Evolutionary conservation across 2,888 invertebrate species (phyloP).

Genomic region (Chymomyza fuscimana): DNA sequence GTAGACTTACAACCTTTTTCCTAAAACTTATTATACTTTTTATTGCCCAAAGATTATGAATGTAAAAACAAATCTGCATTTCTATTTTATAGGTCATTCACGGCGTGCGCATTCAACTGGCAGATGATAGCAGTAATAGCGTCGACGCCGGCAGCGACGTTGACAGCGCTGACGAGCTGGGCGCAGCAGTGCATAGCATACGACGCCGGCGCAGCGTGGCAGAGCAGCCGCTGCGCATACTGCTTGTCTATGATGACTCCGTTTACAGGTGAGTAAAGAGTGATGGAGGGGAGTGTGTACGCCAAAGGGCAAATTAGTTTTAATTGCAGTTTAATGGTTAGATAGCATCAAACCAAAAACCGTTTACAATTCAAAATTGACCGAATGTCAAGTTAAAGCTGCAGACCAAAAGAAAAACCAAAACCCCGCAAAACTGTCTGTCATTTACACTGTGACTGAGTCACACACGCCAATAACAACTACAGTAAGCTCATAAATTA

Average conservation of each 20-base stretch:
- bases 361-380: constrained; percentile 26
- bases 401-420: constrained; percentile 26
- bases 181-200: constrained; percentile 81
- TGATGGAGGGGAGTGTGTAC: neutral
- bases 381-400: constrained; percentile 66
- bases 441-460: constrained; percentile 34
- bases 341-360: constrained; percentile 8
- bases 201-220: constrained; percentile 87
- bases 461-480: neutral
- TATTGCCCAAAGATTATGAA: neutral
- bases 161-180: constrained; percentile 80
- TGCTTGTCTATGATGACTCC: constrained; percentile 92
- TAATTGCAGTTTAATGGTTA: constrained; percentile 62
- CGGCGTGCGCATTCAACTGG: constrained; percentile 90
- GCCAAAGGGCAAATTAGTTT: constrained; percentile 39
- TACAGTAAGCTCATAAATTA: too few species aligned
- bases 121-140: constrained; percentile 83
- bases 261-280: constrained; percentile 87
- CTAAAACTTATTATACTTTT: neutral
- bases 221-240: constrained; percentile 90
- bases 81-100: constrained; percentile 86
- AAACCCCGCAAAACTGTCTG: constrained; percentile 35
- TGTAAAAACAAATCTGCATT: constrained; percentile 7
- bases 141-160: constrained; percentile 81
- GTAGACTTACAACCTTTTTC: too few species aligned